These are phyloP conservation scores for Poeciliopsis presidionis DNA, from an alignment of 2,797 vertebrate species.

Conservation along the genomic window DNA sequence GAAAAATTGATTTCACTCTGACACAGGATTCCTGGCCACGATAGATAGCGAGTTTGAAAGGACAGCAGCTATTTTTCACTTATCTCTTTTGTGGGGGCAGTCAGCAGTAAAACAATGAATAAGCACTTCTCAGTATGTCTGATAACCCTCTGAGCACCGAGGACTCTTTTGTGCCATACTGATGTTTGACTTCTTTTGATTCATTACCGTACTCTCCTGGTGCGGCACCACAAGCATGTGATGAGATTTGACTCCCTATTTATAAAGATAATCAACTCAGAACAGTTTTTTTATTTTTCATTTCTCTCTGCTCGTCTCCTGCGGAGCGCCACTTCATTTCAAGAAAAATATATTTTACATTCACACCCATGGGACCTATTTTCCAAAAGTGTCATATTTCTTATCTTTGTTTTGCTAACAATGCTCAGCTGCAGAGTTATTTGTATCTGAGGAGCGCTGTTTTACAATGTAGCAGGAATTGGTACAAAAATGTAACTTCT, in stretches of 20 bases:
- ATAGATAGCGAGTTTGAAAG: slow-evolving; percentile 8
- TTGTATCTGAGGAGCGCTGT: not conserved
- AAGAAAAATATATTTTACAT: slow-evolving; percentile 5
- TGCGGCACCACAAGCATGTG: slow-evolving; percentile 5
- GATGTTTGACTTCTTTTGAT: slow-evolving; percentile 35
- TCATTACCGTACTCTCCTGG: slow-evolving; percentile 1
- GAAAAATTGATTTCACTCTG: not conserved
- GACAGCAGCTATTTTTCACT: slow-evolving; percentile 4
- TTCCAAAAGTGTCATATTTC: not conserved
- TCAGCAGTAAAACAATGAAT: slow-evolving; percentile 23
- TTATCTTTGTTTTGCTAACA: slow-evolving; percentile 1
- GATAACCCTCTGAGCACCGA: slow-evolving; percentile 37
- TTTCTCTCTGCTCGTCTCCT: slow-evolving; percentile 9
- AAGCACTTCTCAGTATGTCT: slow-evolving; percentile 26
- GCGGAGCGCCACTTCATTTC: slow-evolving; percentile 3
- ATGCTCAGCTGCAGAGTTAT: not conserved
- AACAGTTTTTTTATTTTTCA: not conserved
- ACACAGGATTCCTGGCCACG: not conserved
- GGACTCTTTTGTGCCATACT: slow-evolving; percentile 27
- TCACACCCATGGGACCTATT: not conserved
- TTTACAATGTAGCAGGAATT: not conserved
- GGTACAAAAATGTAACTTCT: not conserved
- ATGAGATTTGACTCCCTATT: slow-evolving; percentile 16
- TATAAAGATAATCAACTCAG: slow-evolving; percentile 2
- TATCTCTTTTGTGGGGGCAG: slow-evolving; percentile 20